A percentile compares a stretch with the other conserved stretches of the same genome.
phyloP scores from a whole-genome alignment of 2,113 vertebrate species.

The Hippocampus abdominalis region DNA sequence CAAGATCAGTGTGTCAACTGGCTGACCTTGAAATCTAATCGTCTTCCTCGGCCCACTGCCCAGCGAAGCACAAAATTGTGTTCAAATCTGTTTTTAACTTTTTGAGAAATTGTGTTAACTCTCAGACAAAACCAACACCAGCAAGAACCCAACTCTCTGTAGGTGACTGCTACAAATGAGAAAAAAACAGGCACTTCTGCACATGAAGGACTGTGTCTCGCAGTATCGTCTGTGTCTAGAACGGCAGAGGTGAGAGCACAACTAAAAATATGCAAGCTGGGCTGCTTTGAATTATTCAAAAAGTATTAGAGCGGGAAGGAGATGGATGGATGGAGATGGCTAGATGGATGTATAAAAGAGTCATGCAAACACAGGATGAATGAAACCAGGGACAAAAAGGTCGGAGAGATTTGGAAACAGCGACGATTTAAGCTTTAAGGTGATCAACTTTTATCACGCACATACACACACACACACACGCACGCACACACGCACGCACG shows the following conservation, averaged over 20 bases:
- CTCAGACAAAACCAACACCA: background rate
- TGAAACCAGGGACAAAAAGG: conserved; percentile 7
- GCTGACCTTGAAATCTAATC: background rate
- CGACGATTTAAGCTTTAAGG: too few relatives aligned
- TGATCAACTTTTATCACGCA: too few relatives aligned
- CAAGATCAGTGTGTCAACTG: background rate
- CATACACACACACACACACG: conserved; percentile 1
- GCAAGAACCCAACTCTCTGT: conserved; percentile 9
- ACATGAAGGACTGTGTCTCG: background rate
- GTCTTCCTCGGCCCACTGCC: background rate
- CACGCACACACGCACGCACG: conserved; percentile 1
- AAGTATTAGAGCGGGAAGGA: conserved; percentile 17
- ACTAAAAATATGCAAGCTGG: conserved; percentile 44
- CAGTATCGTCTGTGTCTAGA: conserved; percentile 23
- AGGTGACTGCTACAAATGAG: background rate
- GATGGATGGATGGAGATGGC: conserved; percentile 2
- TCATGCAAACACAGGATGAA: conserved; percentile 18
- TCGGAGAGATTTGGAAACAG: conserved; percentile 24
- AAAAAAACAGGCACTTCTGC: background rate
- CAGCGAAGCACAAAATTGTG: background rate
- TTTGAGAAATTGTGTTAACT: background rate
- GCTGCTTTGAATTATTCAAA: conserved; percentile 57
- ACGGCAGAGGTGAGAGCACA: conserved; percentile 47
- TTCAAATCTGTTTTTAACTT: background rate
- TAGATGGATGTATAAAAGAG: conserved; percentile 23